A percentile compares a stretch with the other conserved stretches of the same genome.
Conservation (phyloP, 2,113 vertebrate species). For the Oreochromis spilurus region DNA sequence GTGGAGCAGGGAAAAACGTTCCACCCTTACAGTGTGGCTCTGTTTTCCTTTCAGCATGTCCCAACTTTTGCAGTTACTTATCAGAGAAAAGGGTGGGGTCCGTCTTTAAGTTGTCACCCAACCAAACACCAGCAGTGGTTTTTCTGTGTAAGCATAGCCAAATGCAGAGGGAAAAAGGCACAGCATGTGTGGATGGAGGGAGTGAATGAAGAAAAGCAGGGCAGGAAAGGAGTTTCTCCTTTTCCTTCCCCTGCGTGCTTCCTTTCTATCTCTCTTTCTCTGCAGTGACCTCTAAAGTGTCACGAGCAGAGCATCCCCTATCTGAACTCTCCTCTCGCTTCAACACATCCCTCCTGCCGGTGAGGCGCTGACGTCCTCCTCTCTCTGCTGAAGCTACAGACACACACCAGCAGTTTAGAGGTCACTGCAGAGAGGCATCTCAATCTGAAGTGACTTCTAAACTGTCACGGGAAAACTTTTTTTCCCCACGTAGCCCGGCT, state of each 20-base stretch:
- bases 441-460: not conserved
- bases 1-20: not conserved
- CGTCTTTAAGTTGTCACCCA: not conserved
- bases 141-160: not conserved
- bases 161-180: not conserved
- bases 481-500: not conserved
- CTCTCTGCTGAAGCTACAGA: not conserved
- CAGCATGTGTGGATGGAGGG: not conserved
- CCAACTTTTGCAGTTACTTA: not conserved
- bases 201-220: not conserved
- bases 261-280: conserved; percentile 30
- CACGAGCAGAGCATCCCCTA: conserved; percentile 17
- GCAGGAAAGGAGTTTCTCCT: conserved; percentile 63
- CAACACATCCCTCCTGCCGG: conserved; percentile 36
- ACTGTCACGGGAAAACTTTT: not conserved
- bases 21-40: not conserved
- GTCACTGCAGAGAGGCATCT: not conserved
- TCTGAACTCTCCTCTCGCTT: conserved; percentile 30
- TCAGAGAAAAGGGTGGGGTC: not conserved
- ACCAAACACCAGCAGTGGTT: not conserved
- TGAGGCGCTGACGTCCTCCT: not conserved
- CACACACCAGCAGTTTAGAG: not conserved
- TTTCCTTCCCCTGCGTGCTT: conserved; percentile 32
- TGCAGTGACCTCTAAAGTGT: conserved; percentile 36
- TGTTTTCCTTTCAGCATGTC: not conserved